Evolutionary conservation across 2,888 invertebrate species (phyloP).

Genomic region (Tribolium freemani): DNA sequence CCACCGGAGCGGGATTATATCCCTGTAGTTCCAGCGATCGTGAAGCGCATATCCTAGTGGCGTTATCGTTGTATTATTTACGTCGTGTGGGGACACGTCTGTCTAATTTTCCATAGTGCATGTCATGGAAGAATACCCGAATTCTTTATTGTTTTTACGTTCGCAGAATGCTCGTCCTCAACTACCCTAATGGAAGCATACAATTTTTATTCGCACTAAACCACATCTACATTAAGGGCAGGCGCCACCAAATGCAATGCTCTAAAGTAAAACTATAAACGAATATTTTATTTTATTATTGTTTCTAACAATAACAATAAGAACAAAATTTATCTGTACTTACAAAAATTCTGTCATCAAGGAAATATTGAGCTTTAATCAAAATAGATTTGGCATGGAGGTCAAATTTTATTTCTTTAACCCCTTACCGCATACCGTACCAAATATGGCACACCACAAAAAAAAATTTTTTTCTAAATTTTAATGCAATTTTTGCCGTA

Average conservation of each 20-base stretch:
- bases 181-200: conserved; percentile 18
- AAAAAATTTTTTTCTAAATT: no score
- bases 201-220: conserved; percentile 8
- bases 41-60: conserved; percentile 47
- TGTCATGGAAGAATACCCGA: conserved; percentile 47
- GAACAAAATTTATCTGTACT: no score
- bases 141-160: conserved; percentile 40
- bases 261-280: no score
- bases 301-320: no score
- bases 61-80: conserved; percentile 59
- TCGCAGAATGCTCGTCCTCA: conserved; percentile 18
- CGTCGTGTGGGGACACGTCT: conserved; percentile 54
- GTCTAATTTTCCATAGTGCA: conserved; percentile 61
- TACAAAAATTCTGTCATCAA: no score
- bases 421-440: no score
- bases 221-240: neutral
- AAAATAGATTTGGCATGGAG: no score
- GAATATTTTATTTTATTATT: no score
- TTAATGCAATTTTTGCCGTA: no score
- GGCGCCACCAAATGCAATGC: neutral
- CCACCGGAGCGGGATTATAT: conserved; percentile 52
- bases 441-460: no score
- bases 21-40: conserved; percentile 51
- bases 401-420: no score
- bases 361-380: no score